Conservation (phyloP, 2,797 vertebrate species). For the Leptoclinus maculatus region DNA sequence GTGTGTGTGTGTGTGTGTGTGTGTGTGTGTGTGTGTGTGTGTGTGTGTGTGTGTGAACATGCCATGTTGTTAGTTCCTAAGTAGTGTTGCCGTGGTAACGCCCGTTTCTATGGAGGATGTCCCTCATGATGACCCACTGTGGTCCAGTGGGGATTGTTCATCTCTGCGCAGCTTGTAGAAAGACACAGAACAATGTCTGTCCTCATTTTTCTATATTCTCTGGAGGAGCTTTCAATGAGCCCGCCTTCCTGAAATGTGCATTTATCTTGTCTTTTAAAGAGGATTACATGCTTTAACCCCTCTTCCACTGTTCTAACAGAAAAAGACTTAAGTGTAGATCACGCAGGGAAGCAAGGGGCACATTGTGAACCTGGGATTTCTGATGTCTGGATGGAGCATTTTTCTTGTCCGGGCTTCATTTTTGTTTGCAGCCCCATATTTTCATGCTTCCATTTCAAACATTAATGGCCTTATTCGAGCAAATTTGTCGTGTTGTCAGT, state of each 20-base stretch:
- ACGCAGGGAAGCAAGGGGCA: conserved; percentile 19
- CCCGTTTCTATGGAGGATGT: conserved; percentile 50
- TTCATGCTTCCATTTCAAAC: conserved; percentile 4
- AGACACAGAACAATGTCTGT: conserved; percentile 26
- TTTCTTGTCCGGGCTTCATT: neutral
- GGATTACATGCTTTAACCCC: neutral
- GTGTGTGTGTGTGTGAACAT: neutral
- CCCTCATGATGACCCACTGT: conserved; percentile 58
- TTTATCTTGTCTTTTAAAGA: conserved; percentile 24
- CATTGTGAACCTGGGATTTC: neutral
- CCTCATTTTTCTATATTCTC: neutral
- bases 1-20: neutral
- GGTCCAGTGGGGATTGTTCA: conserved; percentile 38
- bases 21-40: too few relatives aligned
- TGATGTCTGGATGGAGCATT: conserved; percentile 3
- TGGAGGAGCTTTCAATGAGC: neutral
- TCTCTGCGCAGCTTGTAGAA: conserved; percentile 31
- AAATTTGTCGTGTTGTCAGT: conserved; percentile 23
- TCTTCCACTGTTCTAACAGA: neutral
- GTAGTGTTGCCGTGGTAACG: conserved; percentile 75
- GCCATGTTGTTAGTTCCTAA: conserved; percentile 45
- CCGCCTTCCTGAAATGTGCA: conserved; percentile 25
- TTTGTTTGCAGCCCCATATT: conserved; percentile 4
- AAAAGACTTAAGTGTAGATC: conserved; percentile 8
- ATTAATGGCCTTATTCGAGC: conserved; percentile 25